Percentiles rank a stretch among this genome's conserved stretches.
Evolutionary conservation across 2,797 vertebrate genomes (phyloP).

Genomic region (Enteromius paludinosus): DNA sequence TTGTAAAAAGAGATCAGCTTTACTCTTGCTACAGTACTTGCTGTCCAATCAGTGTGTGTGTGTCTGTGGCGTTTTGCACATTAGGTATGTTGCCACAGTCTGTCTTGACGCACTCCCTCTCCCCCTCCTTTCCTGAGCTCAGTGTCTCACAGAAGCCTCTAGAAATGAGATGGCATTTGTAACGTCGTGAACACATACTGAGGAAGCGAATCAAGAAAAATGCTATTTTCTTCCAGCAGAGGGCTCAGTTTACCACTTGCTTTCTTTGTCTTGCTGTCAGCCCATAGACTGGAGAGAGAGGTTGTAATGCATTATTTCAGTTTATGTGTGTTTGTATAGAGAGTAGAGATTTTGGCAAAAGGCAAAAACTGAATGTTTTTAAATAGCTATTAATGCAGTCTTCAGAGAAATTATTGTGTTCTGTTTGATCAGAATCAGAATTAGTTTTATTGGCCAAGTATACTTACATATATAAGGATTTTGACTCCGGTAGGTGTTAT

Average conservation of each 20-base stretch:
- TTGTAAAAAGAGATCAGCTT: background rate
- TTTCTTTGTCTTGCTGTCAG: background rate
- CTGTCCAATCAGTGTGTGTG: background rate
- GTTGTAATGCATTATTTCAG: background rate
- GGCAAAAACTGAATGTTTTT: background rate
- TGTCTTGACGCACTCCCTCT: constrained; percentile 7
- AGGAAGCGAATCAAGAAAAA: constrained; percentile 1
- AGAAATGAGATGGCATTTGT: constrained; percentile 63
- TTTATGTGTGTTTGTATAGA: background rate
- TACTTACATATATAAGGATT: no score
- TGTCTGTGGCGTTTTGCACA: constrained; percentile 20
- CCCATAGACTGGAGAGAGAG: background rate
- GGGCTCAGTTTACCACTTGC: constrained; percentile 33
- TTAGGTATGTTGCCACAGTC: constrained; percentile 44
- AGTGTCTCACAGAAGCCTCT: constrained; percentile 73
- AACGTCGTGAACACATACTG: constrained; percentile 68
- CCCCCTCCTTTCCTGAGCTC: constrained; percentile 28
- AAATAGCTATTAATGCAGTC: background rate
- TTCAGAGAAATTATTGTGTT: background rate
- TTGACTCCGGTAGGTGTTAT: no score
- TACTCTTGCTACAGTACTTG: background rate
- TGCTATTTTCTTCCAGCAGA: constrained; percentile 47
- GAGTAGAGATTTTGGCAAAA: background rate
- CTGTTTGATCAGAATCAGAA: background rate
- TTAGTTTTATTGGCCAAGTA: no score